A percentile compares a stretch with the other conserved stretches of the same genome.
Conservation (phyloP, 2,113 vertebrate genomes). For the Colaptes auratus region DNA sequence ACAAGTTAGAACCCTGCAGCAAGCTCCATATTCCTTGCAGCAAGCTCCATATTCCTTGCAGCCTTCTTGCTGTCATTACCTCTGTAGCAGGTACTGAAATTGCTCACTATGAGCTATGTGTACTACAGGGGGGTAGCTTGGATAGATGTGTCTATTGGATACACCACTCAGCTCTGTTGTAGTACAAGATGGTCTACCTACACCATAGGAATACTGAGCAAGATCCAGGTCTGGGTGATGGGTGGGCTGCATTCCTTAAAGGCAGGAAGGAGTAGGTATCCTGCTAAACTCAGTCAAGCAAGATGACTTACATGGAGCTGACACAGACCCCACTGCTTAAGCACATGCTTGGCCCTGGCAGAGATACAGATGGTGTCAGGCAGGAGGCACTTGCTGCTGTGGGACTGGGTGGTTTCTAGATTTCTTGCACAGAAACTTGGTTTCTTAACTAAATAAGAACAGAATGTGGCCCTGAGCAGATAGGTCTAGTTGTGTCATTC, state of each 20-base stretch:
- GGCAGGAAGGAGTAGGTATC: background rate
- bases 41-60: background rate
- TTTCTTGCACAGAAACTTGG: background rate
- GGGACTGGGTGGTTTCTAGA: background rate
- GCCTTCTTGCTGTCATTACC: background rate
- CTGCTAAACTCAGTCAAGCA: background rate
- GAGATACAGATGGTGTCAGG: background rate
- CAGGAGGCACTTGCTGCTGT: background rate
- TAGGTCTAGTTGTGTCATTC: background rate
- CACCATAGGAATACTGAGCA: rapidly evolving
- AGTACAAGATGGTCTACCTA: background rate
- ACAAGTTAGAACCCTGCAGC: background rate
- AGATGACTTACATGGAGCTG: background rate
- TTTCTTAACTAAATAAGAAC: background rate
- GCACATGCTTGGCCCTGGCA: background rate
- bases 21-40: background rate
- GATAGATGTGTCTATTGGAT: background rate
- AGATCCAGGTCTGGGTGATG: rapidly evolving
- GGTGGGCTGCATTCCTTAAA: background rate
- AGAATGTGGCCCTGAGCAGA: background rate
- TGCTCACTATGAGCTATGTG: no score
- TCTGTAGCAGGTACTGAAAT: background rate
- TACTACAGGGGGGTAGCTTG: background rate
- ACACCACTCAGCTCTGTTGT: background rate
- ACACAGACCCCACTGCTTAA: background rate